A percentile compares a stretch with the other conserved stretches of the same genome.
Conservation (phyloP, 2,113 vertebrate species). For the Gymnobelideus leadbeateri region DNA sequence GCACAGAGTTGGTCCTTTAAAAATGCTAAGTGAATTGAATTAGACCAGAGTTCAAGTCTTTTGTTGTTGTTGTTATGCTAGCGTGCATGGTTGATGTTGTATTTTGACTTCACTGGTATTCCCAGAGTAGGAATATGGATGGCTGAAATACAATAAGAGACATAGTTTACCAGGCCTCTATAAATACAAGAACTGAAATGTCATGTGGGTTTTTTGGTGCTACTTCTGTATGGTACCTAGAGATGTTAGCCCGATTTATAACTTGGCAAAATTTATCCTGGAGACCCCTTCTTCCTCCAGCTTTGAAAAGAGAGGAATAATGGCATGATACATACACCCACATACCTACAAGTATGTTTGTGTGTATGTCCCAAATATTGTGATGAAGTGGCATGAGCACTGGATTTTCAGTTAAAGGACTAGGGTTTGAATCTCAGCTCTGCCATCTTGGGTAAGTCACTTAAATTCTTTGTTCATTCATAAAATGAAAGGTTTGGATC, state of each 20-base stretch:
- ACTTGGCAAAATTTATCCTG: not conserved
- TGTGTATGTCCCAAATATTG: not conserved
- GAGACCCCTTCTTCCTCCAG: not conserved
- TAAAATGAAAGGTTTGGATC: not conserved
- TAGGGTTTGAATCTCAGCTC: not conserved
- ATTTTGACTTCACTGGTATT: not conserved
- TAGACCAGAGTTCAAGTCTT: too few species aligned
- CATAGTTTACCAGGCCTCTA: not conserved
- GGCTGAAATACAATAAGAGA: not conserved
- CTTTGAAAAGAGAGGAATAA: conserved; percentile 31
- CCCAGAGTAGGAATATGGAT: not conserved
- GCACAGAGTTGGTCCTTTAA: too few species aligned
- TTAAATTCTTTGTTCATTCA: not conserved
- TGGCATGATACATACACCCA: not conserved
- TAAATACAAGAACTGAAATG: not conserved
- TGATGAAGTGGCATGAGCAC: not conserved
- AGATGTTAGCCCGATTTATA: not conserved
- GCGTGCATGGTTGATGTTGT: too few species aligned
- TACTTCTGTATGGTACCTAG: not conserved
- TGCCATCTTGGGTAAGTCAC: not conserved
- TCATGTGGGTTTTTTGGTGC: not conserved
- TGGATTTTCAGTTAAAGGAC: not conserved
- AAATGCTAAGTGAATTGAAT: too few species aligned
- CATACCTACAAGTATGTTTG: too few species aligned
- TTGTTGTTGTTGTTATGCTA: too few species aligned